Conservation (phyloP, 2,113 vertebrate species). For the Epinephelus lanceolatus region DNA sequence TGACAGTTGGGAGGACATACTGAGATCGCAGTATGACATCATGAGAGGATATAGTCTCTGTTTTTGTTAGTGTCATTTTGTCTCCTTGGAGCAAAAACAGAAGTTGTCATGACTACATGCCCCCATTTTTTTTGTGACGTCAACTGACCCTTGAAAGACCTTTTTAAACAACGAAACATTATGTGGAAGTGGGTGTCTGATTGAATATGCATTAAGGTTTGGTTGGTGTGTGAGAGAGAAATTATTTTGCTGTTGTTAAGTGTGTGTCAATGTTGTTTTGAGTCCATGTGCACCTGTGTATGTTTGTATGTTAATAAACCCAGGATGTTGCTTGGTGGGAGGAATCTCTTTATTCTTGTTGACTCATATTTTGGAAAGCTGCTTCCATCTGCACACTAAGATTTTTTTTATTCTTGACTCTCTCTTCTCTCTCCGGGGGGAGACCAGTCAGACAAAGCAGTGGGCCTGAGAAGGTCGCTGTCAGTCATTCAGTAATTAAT, state of each 20-base stretch:
- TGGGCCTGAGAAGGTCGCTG: conserved; percentile 13
- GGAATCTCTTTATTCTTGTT: conserved; percentile 26
- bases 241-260: neutral
- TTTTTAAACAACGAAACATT: conserved; percentile 29
- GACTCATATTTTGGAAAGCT: conserved; percentile 39
- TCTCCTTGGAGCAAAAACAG: conserved; percentile 69
- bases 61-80: conserved; percentile 69
- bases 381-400: conserved; percentile 5
- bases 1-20: conserved; percentile 63
- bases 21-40: conserved; percentile 58
- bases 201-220: conserved; percentile 11
- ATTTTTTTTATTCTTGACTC: neutral
- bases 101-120: conserved; percentile 49
- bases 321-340: conserved; percentile 9
- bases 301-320: conserved; percentile 20
- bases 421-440: neutral
- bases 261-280: conserved; percentile 1
- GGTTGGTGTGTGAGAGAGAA: conserved; percentile 18
- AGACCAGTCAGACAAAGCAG: conserved; percentile 25
- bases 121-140: conserved; percentile 44
- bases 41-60: conserved; percentile 65
- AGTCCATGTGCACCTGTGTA: conserved; percentile 25
- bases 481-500: conserved; percentile 50
- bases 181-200: conserved; percentile 13
- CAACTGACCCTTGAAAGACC: conserved; percentile 54